These are phyloP conservation scores for Schizopygopsis pylzovi DNA, from an alignment of 2,797 vertebrate species.

Conservation along the genomic window DNA sequence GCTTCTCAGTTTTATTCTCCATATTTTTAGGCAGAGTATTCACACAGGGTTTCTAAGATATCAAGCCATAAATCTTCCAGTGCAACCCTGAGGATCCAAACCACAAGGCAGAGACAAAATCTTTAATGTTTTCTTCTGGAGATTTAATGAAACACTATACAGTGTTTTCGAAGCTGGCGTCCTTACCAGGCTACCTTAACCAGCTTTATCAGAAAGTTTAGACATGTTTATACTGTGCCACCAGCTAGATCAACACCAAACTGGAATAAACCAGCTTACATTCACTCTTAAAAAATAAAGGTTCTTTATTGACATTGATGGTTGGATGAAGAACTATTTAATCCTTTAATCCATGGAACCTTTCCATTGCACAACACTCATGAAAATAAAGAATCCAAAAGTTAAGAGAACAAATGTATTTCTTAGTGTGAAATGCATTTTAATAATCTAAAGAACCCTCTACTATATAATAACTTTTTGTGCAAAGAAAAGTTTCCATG, in stretches of 20 bases:
- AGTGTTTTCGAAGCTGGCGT: not conserved
- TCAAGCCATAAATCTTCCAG: not conserved
- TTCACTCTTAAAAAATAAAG: not conserved
- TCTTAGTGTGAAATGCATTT: not conserved
- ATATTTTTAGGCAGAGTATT: not conserved
- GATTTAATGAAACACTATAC: not conserved
- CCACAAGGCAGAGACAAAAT: not conserved
- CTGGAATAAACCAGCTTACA: not conserved
- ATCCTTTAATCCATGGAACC: not conserved
- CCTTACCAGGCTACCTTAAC: not conserved
- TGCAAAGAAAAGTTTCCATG: not conserved
- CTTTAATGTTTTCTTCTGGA: constrained; percentile 9
- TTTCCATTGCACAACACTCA: not conserved
- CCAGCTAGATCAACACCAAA: not conserved
- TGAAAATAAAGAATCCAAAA: too few relatives aligned
- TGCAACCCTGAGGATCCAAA: not conserved
- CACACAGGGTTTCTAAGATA: not conserved
- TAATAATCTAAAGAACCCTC: not conserved
- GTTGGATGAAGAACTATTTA: not conserved
- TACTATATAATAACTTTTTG: not conserved
- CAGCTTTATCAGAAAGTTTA: not conserved
- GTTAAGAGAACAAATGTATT: not conserved
- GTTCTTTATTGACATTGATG: not conserved
- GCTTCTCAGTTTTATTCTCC: not conserved
- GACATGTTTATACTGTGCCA: not conserved